Conservation (phyloP, 2,888 invertebrate species). For the Ferrisia virgata region DNA sequence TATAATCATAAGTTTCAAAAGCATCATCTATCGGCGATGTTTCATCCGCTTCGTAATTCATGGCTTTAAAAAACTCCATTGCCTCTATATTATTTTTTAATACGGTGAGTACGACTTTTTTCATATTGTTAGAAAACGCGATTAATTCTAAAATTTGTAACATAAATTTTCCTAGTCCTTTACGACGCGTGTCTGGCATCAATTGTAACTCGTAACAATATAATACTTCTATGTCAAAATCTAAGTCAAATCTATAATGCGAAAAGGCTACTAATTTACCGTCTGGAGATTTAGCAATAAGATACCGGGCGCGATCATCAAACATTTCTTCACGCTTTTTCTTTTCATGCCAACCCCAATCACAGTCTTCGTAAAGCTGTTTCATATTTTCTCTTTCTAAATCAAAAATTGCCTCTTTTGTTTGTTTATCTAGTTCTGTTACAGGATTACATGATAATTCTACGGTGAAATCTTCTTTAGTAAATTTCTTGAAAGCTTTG, state of each 20-base stretch:
- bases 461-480: neutral
- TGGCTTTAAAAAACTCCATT: conserved; percentile 61
- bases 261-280: conserved; percentile 66
- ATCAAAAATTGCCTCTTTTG: conserved; percentile 67
- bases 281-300: conserved; percentile 60
- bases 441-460: neutral
- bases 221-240: conserved; percentile 70
- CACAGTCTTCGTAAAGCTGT: conserved; percentile 69
- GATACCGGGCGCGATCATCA: conserved; percentile 70
- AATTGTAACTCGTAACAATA: conserved; percentile 89
- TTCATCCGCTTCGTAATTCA: conserved; percentile 42
- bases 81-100: conserved; percentile 74
- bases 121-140: conserved; percentile 70
- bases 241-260: conserved; percentile 81
- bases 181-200: conserved; percentile 65
- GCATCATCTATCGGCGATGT: conserved; percentile 38
- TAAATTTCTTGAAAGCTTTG: conserved; percentile 32
- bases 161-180: conserved; percentile 79
- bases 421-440: conserved; percentile 36
- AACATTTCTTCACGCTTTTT: conserved; percentile 71
- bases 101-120: conserved; percentile 77
- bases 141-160: conserved; percentile 74
- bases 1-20: conserved; percentile 24
- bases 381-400: conserved; percentile 78
- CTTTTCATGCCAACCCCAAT: conserved; percentile 77